Conservation (phyloP, 2,113 vertebrate species). For the Cercopithecus mona region DNA sequence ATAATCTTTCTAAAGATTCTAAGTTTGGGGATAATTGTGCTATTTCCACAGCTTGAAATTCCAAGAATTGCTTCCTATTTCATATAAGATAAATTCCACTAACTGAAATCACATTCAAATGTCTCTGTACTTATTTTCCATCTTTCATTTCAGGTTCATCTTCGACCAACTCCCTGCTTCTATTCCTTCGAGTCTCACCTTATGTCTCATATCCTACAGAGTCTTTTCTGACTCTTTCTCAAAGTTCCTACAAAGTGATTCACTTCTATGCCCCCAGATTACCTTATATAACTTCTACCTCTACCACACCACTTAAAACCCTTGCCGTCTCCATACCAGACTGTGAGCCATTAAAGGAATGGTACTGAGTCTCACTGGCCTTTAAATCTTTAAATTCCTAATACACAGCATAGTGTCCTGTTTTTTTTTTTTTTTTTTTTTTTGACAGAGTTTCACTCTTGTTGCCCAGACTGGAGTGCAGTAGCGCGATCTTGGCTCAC, state of each 20-base stretch:
- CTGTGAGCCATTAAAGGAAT: not conserved
- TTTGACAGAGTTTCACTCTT: no score
- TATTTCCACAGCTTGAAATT: not conserved
- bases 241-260: not conserved
- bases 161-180: not conserved
- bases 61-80: not conserved
- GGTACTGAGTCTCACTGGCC: not conserved
- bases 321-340: not conserved
- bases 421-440: no score
- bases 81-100: not conserved
- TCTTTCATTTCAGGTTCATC: not conserved
- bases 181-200: not conserved
- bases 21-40: not conserved
- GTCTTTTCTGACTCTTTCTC: not conserved
- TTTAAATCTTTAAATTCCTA: conserved; percentile 34
- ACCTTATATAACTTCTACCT: not conserved
- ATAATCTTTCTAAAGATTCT: not conserved
- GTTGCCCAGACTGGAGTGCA: no score
- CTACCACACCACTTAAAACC: not conserved
- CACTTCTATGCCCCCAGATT: not conserved
- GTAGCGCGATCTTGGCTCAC: no score
- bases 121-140: not conserved
- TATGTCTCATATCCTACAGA: not conserved
- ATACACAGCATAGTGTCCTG: not conserved
- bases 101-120: not conserved